Conservation (phyloP, 92 coral and sea anemone genomes). For the Virgularia gustaviana region DNA sequence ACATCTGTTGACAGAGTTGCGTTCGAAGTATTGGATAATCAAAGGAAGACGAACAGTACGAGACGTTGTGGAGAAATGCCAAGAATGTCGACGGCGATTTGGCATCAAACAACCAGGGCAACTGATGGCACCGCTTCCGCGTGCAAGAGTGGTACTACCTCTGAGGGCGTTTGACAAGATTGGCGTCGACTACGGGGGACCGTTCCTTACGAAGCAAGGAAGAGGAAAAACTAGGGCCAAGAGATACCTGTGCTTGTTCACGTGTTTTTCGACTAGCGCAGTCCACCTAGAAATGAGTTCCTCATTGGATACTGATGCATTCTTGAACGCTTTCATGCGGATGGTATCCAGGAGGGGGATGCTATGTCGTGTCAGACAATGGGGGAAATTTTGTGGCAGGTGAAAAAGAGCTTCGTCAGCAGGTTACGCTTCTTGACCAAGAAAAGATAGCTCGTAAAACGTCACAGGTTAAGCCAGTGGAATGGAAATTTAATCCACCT, state of each 20-base stretch:
- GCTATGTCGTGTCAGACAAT: conserved; percentile 35
- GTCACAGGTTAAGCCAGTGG: too few species aligned
- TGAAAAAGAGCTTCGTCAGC: conserved; percentile 43
- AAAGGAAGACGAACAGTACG: conserved; percentile 50
- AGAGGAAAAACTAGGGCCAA: conserved; percentile 45
- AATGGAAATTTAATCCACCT: conserved; percentile 51
- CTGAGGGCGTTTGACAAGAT: conserved; percentile 48
- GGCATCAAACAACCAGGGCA: conserved; percentile 29
- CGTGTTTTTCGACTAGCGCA: conserved; percentile 54
- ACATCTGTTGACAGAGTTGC: conserved; percentile 45
- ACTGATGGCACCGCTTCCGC: conserved; percentile 55
- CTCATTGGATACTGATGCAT: too few species aligned
- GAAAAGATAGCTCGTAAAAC: too few species aligned
- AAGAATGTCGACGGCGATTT: conserved; percentile 46
- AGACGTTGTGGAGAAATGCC: conserved; percentile 29
- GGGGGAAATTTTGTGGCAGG: conserved; percentile 47
- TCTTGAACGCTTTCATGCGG: too few species aligned
- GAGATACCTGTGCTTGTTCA: conserved; percentile 54
- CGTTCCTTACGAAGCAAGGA: conserved; percentile 51
- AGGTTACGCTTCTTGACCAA: conserved; percentile 40
- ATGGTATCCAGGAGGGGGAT: conserved; percentile 19
- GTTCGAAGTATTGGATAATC: conserved; percentile 39
- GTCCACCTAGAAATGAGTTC: conserved; percentile 46
- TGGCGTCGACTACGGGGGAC: conserved; percentile 48
- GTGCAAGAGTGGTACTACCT: conserved; percentile 25